These are phyloP conservation scores for Mimas tiliae DNA, from an alignment of 2,888 invertebrate genomes.

Conservation along the genomic window DNA sequence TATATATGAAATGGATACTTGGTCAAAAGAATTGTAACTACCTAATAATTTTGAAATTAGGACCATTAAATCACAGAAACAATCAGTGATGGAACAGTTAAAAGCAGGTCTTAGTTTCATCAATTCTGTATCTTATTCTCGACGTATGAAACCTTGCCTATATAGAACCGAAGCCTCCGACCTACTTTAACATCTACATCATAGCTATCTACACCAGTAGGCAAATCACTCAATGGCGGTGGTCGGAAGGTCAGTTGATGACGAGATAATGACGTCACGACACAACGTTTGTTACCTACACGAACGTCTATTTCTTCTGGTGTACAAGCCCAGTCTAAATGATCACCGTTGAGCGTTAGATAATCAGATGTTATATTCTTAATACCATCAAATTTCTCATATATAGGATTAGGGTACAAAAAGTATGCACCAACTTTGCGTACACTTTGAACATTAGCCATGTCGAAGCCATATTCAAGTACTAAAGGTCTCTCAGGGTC, in stretches of 20 bases:
- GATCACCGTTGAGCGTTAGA: slow-evolving; percentile 96
- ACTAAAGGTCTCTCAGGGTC: slow-evolving; percentile 92
- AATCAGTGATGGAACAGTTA: too few species aligned
- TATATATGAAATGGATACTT: too few species aligned
- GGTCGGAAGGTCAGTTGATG: slow-evolving; percentile 97
- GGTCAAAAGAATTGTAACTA: too few species aligned
- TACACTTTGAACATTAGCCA: slow-evolving; percentile 96
- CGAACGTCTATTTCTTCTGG: slow-evolving; percentile 94
- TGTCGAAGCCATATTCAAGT: slow-evolving; percentile 96
- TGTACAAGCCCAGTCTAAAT: slow-evolving; percentile 95
- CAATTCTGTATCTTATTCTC: too few species aligned
- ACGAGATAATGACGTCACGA: slow-evolving; percentile 95
- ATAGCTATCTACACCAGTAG: slow-evolving; percentile 87
- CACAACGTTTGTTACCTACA: slow-evolving; percentile 95
- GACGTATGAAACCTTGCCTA: slow-evolving; percentile 95
- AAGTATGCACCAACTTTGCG: slow-evolving; percentile 92
- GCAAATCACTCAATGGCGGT: slow-evolving; percentile 89
- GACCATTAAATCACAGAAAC: too few species aligned
- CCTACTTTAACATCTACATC: slow-evolving; percentile 95
- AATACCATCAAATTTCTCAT: slow-evolving; percentile 94
- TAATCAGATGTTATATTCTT: slow-evolving; percentile 98
- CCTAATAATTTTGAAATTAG: too few species aligned
- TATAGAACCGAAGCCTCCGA: slow-evolving; percentile 91
- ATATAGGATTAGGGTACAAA: slow-evolving; percentile 96
- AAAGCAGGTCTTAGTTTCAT: neutral